Evolutionary conservation across 2,888 invertebrate species (phyloP).

Genomic region (Agriopis aurantiaria): DNA sequence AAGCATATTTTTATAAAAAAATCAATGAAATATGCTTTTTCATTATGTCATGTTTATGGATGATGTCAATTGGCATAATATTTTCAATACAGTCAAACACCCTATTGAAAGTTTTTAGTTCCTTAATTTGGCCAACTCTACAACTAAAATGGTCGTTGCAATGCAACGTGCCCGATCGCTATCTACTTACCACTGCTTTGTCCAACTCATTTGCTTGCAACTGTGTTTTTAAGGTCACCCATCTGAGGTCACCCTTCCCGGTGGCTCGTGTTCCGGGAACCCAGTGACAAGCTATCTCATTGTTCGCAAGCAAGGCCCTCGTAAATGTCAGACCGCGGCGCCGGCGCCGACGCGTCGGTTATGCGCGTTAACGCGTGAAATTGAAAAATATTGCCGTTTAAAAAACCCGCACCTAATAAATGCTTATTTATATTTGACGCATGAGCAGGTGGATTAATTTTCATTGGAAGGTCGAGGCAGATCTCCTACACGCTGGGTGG

Average conservation of each 20-base stretch:
- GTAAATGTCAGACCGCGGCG: constrained; percentile 82
- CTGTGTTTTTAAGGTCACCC: constrained; percentile 58
- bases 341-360: constrained; percentile 58
- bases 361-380: constrained; percentile 47
- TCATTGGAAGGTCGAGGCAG: constrained; percentile 13
- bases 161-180: constrained; percentile 14
- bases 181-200: constrained; percentile 37
- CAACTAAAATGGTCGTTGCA: not conserved
- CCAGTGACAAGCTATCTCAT: constrained; percentile 71
- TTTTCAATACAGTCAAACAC: too few relatives aligned
- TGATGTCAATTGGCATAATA: too few relatives aligned
- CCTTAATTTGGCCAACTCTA: not conserved
- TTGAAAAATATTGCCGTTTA: constrained; percentile 45
- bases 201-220: constrained; percentile 33
- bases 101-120: constrained; percentile 5
- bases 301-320: constrained; percentile 79
- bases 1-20: too few relatives aligned
- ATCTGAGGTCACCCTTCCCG: constrained; percentile 71
- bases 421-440: constrained; percentile 31
- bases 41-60: too few relatives aligned
- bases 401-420: constrained; percentile 38
- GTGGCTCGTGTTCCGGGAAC: constrained; percentile 75
- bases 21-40: too few relatives aligned
- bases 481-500: too few relatives aligned
- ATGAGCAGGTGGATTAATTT: constrained; percentile 13